Base-by-base conservation (phyloP, 2,797 vertebrate genomes). In the Darevskia mixta region DNA sequence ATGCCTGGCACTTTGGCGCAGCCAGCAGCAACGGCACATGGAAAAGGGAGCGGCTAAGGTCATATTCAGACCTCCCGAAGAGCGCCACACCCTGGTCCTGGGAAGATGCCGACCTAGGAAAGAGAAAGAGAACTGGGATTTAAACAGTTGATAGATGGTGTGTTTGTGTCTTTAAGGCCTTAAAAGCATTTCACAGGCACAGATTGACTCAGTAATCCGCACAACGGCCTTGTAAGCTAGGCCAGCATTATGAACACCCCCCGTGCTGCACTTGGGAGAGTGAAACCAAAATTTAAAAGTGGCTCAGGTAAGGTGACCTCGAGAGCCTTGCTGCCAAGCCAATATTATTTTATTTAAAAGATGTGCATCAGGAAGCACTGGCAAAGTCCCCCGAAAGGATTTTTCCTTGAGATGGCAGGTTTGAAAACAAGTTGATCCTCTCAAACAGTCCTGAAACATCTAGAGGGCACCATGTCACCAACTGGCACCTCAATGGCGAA, bases 21-120 rank as follows among this genome's bases (percentile, higher is more conserved):
- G 71, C 4, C 55, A 72, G 71, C 86, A 90, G 64, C 45, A 86
- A 43, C 78, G 82, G 35, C 82, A 87, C 45, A 90, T 17, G 32
- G 80, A 66, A n/a, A 9, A 76, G 1, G 61, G 43, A 35, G 69
- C 1, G 38, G 86, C 35, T 9, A 69, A 35, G 4, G 23, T 38
- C 86, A 90, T 90, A 8, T 87, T 86, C 49, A 41, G 58, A 67
- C 32, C 43, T 35, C 15, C 38, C 5, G 4, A 35, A 8, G n/a
- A 85, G 17, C 6, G 8, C 55, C 29, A 17, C 2, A 8, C 10
- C 9, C 35, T 32, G 20, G 9, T 73, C 27, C 45, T 38, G 32
- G 38, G 67, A 75, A 55, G 38, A 64, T 1, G 8, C 75, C 4
- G 55, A 5, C n/a, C 76, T 45, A 32, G 23, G 41, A 45, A 64